Base-by-base conservation (phyloP, 2,797 vertebrate genomes). In the Acridotheres tristis region DNA sequence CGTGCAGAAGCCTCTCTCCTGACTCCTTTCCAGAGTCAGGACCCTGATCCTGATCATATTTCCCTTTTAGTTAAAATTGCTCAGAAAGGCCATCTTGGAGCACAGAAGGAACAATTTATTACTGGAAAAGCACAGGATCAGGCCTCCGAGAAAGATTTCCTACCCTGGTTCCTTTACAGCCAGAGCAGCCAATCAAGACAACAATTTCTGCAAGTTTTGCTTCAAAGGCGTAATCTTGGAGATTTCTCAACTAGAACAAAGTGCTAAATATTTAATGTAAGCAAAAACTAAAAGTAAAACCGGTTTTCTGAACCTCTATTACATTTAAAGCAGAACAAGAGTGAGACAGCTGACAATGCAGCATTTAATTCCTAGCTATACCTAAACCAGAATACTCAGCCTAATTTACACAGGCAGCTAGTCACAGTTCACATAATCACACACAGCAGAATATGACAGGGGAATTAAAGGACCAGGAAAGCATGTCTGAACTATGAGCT, bases 401-500 rank as follows among this genome's bases (percentile, higher is more conserved):
- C 95, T 96, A 91, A 97, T 97, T 97, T 97, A 95, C 82, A 94
- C 73, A 96, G 81, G 71, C 89, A 96, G 90, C 42, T 90, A 95
- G 93, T 94, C 94, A 96, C 91, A 96, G 89, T 78, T 96, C 94
- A 95, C 86, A 96, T 96, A 97, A 97, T 97, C 95, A 96, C 72
- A 94, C 50, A 92, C 30, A 82, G 94, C 66, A 97, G 76, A 95
- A 97, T 75, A 93, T 96, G 93, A 95, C 90, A 96, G 67, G 79
- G 85, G 96, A 97, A 97, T 96, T 97, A 97, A 88, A 97, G 95
- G 89, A 90, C 77, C 66, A 91, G 79, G 59, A 97, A 95, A 95
- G 84, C 79, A 96, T 94, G 83, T 90, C 91, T 96, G 72, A 95
- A 96, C 77, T 77, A 82, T 59, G 36, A 92, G 85, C 87, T 91